Base-by-base conservation (phyloP, 2,113 vertebrate species). In the Sylvia atricapilla region DNA sequence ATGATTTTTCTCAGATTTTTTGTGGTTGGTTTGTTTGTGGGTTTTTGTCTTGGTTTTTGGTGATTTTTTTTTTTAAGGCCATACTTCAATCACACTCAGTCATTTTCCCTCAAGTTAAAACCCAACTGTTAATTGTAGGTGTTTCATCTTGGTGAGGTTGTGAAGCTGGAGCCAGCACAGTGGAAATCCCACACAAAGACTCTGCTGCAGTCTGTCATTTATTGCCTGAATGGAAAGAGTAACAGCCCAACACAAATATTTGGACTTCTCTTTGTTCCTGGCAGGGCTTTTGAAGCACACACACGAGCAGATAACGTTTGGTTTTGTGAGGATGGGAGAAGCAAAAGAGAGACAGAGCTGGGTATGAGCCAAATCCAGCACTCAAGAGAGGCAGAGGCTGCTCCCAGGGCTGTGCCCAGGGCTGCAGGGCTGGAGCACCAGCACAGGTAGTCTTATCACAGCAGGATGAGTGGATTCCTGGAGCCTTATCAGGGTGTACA, bases 201-300 rank as follows among this genome's bases (percentile, higher is more conserved):
- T 84, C 25, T 55, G 64, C 60, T 84, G 74, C 92, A 93, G 87
- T 49, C 78, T 68, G 44, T 89, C 88, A 58, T 86, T 92, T 95
- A 43, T 58, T 0, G 3, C 88, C 92, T 89, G 73, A 72, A 87
- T 73, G 88, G 96, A 96, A 96, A 96, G 90, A 95, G 39, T 76
- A 95, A 94, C 82, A 93, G 53, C 78, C 27, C 58, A 93, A 79
- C 1, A 28, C 84, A 96, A 96, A 96, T 96, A 95, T 95, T 96
- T 96, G 89, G 84, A 75, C 86, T 82, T 70, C 86, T 74, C 86
- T 87, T 94, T 96, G 84, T 89, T 87, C 79, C 73, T 89, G 73
- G 73, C 92, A 91, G 49, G n/a, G 30, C 53, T 87, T 78, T 76
- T 30, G 63, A 55, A 67, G 72, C 62, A 8, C 20, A 78, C 49